Percentiles rank a stretch among this genome's conserved stretches.
Conservation (phyloP, 2,888 invertebrate species). For the Eristalinus sepulchralis region DNA sequence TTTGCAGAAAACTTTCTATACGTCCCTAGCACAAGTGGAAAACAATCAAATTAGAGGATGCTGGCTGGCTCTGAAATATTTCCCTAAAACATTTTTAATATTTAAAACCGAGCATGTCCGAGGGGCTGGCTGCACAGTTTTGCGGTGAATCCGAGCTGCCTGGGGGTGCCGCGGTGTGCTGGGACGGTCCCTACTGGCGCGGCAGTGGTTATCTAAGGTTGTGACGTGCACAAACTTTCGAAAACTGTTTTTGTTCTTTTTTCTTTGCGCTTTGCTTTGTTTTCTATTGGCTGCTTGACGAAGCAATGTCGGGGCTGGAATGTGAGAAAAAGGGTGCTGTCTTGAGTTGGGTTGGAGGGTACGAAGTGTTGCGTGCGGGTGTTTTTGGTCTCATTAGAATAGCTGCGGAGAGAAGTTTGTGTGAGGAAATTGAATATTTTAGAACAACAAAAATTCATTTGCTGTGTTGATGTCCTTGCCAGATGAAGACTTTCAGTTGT, state of each 20-base stretch:
- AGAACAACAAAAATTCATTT: no score
- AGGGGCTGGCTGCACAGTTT: background rate
- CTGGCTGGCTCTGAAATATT: conserved; percentile 25
- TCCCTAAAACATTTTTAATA: conserved; percentile 49
- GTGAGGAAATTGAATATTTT: no score
- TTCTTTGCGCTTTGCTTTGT: background rate
- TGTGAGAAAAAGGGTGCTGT: background rate
- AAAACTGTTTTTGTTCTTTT: background rate
- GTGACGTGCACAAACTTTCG: background rate
- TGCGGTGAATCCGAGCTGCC: conserved; percentile 22
- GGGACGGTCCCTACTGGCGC: background rate
- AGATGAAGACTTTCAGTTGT: no score
- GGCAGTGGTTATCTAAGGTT: background rate
- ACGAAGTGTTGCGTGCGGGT: background rate
- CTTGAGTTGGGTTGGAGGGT: no score
- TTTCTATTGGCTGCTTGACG: background rate
- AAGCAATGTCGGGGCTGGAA: no score
- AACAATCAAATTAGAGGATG: conserved; percentile 56
- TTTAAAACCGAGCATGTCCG: background rate
- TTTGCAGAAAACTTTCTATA: conserved; percentile 13
- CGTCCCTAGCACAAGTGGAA: conserved; percentile 4
- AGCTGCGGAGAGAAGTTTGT: no score
- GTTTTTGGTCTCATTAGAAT: background rate
- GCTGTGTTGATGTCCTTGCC: no score
- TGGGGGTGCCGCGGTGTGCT: background rate